Conservation (phyloP, 2,888 invertebrate genomes). For the Glyphotaelius pellucidus region DNA sequence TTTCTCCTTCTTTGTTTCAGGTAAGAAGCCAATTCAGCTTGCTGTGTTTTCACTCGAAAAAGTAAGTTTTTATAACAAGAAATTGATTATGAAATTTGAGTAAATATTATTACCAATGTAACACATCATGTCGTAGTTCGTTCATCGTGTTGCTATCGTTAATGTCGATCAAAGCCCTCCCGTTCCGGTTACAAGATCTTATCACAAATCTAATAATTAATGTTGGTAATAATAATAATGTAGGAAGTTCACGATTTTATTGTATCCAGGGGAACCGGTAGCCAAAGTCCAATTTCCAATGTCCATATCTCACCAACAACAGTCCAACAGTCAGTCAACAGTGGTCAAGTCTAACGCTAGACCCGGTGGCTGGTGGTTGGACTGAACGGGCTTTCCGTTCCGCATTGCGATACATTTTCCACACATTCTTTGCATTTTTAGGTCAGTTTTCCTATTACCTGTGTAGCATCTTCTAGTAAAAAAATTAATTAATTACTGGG, state of each 20-base stretch:
- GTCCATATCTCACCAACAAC: not conserved
- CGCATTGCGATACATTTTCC: not conserved
- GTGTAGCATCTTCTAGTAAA: not conserved
- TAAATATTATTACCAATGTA: not conserved
- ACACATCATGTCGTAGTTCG: not conserved
- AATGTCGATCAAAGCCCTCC: slow-evolving; percentile 29
- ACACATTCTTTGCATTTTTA: not conserved
- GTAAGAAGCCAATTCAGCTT: not conserved
- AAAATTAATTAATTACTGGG: not conserved
- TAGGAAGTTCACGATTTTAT: slow-evolving; percentile 27
- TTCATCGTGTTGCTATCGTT: slow-evolving; percentile 5
- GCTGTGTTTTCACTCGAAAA: not conserved
- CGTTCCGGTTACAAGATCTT: slow-evolving; percentile 23
- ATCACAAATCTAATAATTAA: slow-evolving; percentile 25
- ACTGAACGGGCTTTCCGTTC: not conserved
- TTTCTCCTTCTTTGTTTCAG: not conserved
- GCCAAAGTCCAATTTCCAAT: not conserved
- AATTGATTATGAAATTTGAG: not conserved
- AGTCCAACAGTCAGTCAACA: not conserved
- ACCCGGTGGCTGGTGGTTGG: not conserved
- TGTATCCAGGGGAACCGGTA: slow-evolving; percentile 18
- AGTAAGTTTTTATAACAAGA: not conserved
- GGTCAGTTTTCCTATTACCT: not conserved
- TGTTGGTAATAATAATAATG: slow-evolving; percentile 4
- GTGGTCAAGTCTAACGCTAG: too few species aligned